Percentiles rank a stretch among this genome's conserved stretches.
phyloP scores from a whole-genome alignment of 2,797 vertebrate genomes.

The Muraenolepis orangiensis region DNA sequence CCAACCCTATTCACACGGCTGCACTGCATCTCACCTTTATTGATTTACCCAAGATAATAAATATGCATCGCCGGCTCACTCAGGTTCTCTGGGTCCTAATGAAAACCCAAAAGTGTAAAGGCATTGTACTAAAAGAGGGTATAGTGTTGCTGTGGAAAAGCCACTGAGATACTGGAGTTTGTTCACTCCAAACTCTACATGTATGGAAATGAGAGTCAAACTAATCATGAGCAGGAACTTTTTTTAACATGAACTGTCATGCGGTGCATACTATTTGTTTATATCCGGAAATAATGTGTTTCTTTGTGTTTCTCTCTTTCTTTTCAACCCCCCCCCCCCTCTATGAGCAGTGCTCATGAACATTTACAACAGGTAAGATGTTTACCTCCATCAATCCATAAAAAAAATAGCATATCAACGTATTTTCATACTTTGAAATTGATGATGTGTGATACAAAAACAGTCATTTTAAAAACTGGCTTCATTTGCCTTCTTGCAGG shows the following conservation, averaged over 20 bases:
- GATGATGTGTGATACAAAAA: neutral
- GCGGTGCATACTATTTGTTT: neutral
- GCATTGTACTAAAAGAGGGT: neutral
- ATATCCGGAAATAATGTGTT: slow-evolving; percentile 2
- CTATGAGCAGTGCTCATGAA: slow-evolving; percentile 71
- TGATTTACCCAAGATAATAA: no score
- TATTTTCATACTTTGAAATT: neutral
- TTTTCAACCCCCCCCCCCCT: neutral
- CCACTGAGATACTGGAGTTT: neutral
- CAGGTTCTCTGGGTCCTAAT: neutral
- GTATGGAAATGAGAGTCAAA: slow-evolving; percentile 41
- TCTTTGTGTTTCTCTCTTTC: slow-evolving; percentile 21
- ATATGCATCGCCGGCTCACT: neutral
- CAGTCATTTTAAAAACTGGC: slow-evolving; percentile 11
- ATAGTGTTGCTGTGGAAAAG: neutral
- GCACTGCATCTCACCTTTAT: neutral
- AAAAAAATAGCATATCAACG: neutral
- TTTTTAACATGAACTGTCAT: no score
- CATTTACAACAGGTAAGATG: slow-evolving; percentile 74
- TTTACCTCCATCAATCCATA: neutral
- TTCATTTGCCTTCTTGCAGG: slow-evolving; percentile 50
- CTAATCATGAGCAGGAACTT: slow-evolving; percentile 6
- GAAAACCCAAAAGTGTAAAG: neutral
- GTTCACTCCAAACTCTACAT: slow-evolving; percentile 21
- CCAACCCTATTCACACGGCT: neutral